Base-by-base conservation (phyloP, 2,888 invertebrate species). In the Therioaphis trifolii region DNA sequence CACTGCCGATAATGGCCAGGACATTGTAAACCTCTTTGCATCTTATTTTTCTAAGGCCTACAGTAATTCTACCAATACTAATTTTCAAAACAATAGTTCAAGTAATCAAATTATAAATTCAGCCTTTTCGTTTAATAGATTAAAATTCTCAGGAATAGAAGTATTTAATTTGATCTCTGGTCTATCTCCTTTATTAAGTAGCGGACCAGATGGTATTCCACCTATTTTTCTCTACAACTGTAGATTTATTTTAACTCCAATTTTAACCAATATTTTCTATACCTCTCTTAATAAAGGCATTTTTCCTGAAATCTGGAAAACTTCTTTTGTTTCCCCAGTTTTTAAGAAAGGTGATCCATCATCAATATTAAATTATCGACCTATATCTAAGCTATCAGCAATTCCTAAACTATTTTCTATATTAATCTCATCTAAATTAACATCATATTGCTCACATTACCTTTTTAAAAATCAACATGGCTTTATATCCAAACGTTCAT, bases 401-500 rank as follows among this genome's bases (percentile, higher is more conserved):
- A 63, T 63, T 29, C 29, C 7, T 29, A 35, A 63, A 63, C 29
- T 29, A 63, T 63, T 35, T 29, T 63, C 29, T 63, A 63, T 18
- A 29, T 63, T 63, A 63, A 63, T 63, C 9, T 35, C 15, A 29
- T 63, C 29, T 29, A 35, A 63, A 63, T 63, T 63, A 63, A 63
- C 18, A 29, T 2, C 7, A 3, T 63, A 29, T 0, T 63, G 15
- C 18, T 63, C 63, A 1, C 29, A 15, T 29, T 63, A 63, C 18
- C 29, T 63, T 9, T 63, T 35, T 63, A 0, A 29, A 63, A 63
- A 63, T 63, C 18, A 63, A 29, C 29, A 63, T 63, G n/a, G 29
- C 18, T 29, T 63, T 63, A 63, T 63, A 63, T 63, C 29, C 0
- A 63, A 63, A 63, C 27, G 35, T 35, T 29, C 35, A 29, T 7